These are phyloP conservation scores for Coregonus clupeaformis DNA, from an alignment of 2,113 vertebrate genomes.

Conservation along the genomic window DNA sequence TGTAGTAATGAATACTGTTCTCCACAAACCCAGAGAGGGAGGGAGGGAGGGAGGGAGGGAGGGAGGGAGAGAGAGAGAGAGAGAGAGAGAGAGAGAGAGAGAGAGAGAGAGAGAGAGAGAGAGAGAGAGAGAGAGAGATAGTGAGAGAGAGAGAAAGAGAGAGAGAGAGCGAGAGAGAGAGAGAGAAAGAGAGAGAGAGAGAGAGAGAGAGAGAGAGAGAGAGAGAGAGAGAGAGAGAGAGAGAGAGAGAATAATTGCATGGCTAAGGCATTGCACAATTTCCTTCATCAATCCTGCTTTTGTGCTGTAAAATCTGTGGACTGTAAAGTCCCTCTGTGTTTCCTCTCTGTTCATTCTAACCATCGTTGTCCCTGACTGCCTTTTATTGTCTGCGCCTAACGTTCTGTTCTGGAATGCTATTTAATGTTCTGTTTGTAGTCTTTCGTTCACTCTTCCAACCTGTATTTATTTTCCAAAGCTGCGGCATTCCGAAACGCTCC, in stretches of 20 bases:
- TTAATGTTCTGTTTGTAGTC: constrained; percentile 57
- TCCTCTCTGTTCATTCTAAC: constrained; percentile 40
- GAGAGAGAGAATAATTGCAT: constrained; percentile 43
- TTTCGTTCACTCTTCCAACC: constrained; percentile 38
- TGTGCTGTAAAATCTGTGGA: constrained; percentile 31
- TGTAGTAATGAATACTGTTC: neutral
- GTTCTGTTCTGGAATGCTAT: constrained; percentile 29
- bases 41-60: neutral
- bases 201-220: constrained; percentile 5
- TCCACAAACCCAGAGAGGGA: too few relatives aligned
- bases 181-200: constrained; percentile 6
- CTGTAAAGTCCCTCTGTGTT: constrained; percentile 46
- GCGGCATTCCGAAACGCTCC: constrained; percentile 30
- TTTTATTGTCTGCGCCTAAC: constrained; percentile 45
- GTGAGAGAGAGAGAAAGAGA: constrained; percentile 15
- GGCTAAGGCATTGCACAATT: constrained; percentile 50
- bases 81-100: neutral
- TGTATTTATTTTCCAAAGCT: constrained; percentile 56
- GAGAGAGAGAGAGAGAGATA: too few relatives aligned
- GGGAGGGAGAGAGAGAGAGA: neutral
- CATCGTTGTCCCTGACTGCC: constrained; percentile 44
- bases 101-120: too few relatives aligned
- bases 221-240: neutral
- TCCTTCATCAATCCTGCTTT: constrained; percentile 43
- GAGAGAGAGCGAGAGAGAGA: constrained; percentile 2